Evolutionary conservation across 2,888 invertebrate genomes (phyloP).

Genomic region (Timandra comae): DNA sequence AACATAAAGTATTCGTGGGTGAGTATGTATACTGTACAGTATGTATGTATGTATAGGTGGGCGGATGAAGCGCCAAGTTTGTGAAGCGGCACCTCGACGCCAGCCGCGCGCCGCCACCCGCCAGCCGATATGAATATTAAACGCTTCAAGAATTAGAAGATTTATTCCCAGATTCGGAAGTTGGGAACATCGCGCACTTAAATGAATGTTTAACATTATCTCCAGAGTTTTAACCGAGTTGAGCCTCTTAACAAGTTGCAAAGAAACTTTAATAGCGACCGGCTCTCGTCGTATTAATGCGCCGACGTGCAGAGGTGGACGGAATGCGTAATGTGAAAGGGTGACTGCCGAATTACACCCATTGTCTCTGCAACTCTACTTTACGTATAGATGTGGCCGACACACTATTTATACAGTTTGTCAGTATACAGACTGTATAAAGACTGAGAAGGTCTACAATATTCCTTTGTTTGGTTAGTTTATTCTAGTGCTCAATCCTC

Average conservation of each 20-base stretch:
- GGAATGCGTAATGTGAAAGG: slow-evolving; percentile 69
- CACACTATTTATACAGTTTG: too few species aligned
- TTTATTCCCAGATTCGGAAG: slow-evolving; percentile 64
- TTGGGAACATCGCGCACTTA: slow-evolving; percentile 51
- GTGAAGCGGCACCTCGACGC: too few species aligned
- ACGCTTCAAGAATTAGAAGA: slow-evolving; percentile 70
- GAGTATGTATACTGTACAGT: neutral
- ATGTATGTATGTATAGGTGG: too few species aligned
- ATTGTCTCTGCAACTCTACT: too few species aligned
- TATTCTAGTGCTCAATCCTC: too few species aligned
- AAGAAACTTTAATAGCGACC: slow-evolving; percentile 73
- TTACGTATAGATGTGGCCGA: too few species aligned
- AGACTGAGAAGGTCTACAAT: too few species aligned
- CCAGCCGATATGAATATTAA: slow-evolving; percentile 73
- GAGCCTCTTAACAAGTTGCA: slow-evolving; percentile 68
- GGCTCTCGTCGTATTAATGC: slow-evolving; percentile 73
- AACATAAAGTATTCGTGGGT: too few species aligned
- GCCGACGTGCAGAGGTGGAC: slow-evolving; percentile 62
- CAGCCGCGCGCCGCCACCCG: slow-evolving; percentile 6
- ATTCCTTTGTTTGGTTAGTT: too few species aligned
- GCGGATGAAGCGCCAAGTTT: too few species aligned
- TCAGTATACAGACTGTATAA: too few species aligned
- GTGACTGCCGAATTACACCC: too few species aligned
- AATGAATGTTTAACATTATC: slow-evolving; percentile 77
- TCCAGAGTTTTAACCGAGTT: slow-evolving; percentile 65